Base-by-base conservation (phyloP, 2,113 vertebrate genomes). In the Tylochromis polylepis region DNA sequence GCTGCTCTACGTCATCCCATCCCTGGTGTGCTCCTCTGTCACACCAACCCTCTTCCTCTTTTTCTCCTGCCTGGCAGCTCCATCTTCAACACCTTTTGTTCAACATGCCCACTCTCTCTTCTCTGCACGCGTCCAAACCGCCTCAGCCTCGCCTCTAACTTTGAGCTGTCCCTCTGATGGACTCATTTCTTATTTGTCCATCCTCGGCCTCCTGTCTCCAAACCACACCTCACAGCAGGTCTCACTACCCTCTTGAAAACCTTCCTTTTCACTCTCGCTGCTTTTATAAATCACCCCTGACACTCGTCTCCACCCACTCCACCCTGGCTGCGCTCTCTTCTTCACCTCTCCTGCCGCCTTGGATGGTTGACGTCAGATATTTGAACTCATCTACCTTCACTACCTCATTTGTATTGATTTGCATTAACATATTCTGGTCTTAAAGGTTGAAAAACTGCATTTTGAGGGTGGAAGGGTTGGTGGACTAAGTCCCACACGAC, bases 1-100 rank as follows among this genome's bases (percentile, higher is more conserved):
- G 22, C 55, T 62, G 34, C 16, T 34, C 5, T 3, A 34, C 59
- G 29, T 62, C 29, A 62, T 20, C 29, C 9, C 59, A 34, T 2
- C 59, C 15, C 59, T 0, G 29, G 0, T 0, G 59, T 34, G 29
- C 16, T 62, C 59, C 59, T 6, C 58, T 1, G 59, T 62, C 58
- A 20, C 58, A 0, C 56, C 55, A 56, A 24, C 12, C 29, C 34
- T 41, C 38, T 41, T 41, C 38, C 38, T 41, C 2, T n/a, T 0
- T 60, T 62, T 8, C 1, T 65, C 60, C 60, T 36, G 18, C 31
- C 31, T 36, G 0, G 31, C 60, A 36, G 60, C 31, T 62, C 59
- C 31, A 11, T 0, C 59, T 62, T 62, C 59, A 62, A 62, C 59
- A 31, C 16, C 29, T 34, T 62, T 20, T 62, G 1, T 36, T 34